A percentile compares a stretch with the other conserved stretches of the same genome.
Conservation (phyloP, 1,140 invertebrate species). For the Heterodera schachtii region DNA sequence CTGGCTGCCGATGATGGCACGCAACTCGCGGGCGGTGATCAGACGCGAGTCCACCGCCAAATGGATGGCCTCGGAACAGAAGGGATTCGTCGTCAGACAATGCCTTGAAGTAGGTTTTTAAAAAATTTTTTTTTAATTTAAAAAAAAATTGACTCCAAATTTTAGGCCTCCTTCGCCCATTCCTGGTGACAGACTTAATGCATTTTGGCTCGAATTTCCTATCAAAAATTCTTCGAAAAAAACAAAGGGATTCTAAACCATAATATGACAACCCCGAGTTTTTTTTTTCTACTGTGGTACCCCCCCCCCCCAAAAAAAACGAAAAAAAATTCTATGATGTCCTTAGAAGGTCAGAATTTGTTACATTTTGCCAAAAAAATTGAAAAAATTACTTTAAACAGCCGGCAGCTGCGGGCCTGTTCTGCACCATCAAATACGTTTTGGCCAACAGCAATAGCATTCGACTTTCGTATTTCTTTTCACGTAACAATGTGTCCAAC, state of each 20-base stretch:
- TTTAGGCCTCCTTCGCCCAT: too few relatives aligned
- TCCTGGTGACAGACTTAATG: too few relatives aligned
- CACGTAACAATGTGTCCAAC: conserved; percentile 37
- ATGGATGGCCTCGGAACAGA: conserved; percentile 45
- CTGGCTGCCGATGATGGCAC: conserved; percentile 22
- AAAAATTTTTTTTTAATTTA: too few relatives aligned
- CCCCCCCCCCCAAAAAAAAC: too few relatives aligned
- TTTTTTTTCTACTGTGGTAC: too few relatives aligned
- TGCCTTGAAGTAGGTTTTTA: conserved; percentile 29
- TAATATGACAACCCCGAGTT: too few relatives aligned
- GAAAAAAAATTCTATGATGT: too few relatives aligned
- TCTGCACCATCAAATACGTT: conserved; percentile 53
- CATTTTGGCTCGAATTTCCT: too few relatives aligned
- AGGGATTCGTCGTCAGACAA: conserved; percentile 43
- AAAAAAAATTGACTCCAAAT: too few relatives aligned
- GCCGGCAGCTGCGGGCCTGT: conserved; percentile 40
- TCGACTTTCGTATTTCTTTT: conserved; percentile 43
- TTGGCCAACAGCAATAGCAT: conserved; percentile 46
- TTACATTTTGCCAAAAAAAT: neutral
- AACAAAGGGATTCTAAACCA: too few relatives aligned
- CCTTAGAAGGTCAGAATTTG: too few relatives aligned
- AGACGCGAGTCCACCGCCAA: conserved; percentile 43
- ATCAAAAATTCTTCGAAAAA: too few relatives aligned
- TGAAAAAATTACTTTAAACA: conserved; percentile 30
- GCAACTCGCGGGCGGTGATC: conserved; percentile 30